These are phyloP conservation scores for Chironomus tentans DNA, from an alignment of 2,888 invertebrate genomes.

Conservation along the genomic window DNA sequence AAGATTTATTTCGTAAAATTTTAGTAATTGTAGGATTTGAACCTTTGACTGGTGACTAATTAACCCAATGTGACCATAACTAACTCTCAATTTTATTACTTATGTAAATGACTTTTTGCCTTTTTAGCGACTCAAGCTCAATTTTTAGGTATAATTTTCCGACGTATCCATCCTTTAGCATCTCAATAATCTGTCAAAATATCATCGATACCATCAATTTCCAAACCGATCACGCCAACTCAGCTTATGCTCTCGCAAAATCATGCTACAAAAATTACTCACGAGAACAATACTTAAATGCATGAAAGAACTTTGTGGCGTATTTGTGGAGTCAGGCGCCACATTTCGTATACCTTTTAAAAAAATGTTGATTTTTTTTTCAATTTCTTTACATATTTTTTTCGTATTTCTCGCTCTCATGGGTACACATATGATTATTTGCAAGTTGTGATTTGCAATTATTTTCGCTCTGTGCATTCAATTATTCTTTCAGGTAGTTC, in stretches of 20 bases:
- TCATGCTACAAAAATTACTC: background rate
- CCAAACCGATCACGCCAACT: no score
- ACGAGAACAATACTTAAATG: constrained; percentile 1
- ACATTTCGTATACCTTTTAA: background rate
- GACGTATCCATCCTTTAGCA: no score
- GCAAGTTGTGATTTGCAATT: background rate
- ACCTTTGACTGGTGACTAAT: no score
- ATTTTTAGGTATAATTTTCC: no score
- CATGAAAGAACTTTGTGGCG: background rate
- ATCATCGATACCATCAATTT: no score
- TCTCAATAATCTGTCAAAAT: no score
- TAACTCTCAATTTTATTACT: no score
- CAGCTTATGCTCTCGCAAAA: background rate
- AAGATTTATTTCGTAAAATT: no score
- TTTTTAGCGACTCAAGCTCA: no score
- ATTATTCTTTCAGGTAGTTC: background rate
- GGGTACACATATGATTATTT: background rate
- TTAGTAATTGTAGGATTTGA: no score
- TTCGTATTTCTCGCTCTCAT: background rate
- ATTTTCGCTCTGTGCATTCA: background rate
- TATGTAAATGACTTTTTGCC: no score
- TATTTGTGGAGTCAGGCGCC: background rate
- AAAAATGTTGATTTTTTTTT: constrained; percentile 2
- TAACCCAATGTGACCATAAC: no score
- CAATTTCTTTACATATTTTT: background rate